Evolutionary conservation across 2,888 invertebrate genomes (phyloP).

Genomic region (Candidula unifasciata): DNA sequence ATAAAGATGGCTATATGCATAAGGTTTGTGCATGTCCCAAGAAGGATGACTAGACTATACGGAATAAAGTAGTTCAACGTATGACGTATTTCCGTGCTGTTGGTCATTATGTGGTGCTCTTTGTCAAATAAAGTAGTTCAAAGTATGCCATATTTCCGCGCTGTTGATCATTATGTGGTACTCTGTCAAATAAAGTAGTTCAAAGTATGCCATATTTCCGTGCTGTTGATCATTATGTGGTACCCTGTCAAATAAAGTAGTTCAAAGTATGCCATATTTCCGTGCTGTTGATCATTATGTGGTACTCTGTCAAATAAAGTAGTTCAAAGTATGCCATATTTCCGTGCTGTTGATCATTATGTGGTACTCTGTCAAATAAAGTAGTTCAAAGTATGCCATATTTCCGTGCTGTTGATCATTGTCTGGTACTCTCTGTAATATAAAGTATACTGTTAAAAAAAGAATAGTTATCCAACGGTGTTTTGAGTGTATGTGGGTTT

Average conservation of each 20-base stretch:
- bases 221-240: too few relatives aligned
- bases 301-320: background rate
- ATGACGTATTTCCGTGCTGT: background rate
- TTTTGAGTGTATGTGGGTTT: too few relatives aligned
- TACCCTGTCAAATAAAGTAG: too few relatives aligned
- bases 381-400: background rate
- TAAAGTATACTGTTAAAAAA: too few relatives aligned
- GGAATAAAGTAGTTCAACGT: background rate
- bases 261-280: too few relatives aligned
- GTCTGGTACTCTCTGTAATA: background rate
- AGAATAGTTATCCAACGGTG: too few relatives aligned
- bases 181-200: too few relatives aligned
- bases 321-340: background rate
- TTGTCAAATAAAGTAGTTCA: too few relatives aligned
- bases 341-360: background rate
- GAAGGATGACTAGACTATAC: background rate
- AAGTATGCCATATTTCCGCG: too few relatives aligned
- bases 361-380: background rate
- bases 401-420: background rate
- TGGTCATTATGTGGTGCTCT: background rate
- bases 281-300: too few relatives aligned
- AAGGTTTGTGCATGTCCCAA: background rate
- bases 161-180: too few relatives aligned
- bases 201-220: too few relatives aligned
- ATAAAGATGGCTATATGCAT: background rate